phyloP scores from a whole-genome alignment of 2,113 vertebrate species.

The Lota lota region DNA sequence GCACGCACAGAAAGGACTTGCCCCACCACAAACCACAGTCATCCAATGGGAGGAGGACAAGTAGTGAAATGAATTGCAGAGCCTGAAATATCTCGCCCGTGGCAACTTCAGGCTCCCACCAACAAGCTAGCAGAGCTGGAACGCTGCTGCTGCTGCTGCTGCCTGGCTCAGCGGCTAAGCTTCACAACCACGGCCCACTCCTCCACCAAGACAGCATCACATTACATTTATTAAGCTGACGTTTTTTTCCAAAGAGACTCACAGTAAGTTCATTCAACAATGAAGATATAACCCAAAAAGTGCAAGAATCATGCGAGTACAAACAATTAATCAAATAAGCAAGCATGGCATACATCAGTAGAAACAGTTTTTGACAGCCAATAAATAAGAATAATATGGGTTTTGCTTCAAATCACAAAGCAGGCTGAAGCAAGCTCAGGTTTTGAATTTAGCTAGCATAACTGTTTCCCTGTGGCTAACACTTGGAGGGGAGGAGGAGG shows the following conservation, averaged over 20 bases:
- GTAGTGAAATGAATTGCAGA: conserved; percentile 60
- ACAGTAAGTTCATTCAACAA: not conserved
- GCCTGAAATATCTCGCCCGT: conserved; percentile 61
- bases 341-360: too few relatives aligned
- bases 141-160: too few relatives aligned
- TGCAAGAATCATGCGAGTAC: too few relatives aligned
- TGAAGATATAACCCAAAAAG: too few relatives aligned
- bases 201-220: too few relatives aligned
- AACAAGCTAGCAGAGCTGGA: conserved; percentile 36
- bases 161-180: too few relatives aligned
- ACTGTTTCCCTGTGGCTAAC: not conserved
- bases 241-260: not conserved
- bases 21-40: conserved; percentile 66
- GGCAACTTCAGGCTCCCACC: conserved; percentile 46
- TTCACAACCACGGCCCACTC: too few relatives aligned
- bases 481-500: not conserved
- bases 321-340: too few relatives aligned
- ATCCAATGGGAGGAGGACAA: conserved; percentile 57
- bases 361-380: too few relatives aligned
- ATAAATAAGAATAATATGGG: too few relatives aligned
- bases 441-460: not conserved
- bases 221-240: not conserved
- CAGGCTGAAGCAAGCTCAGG: too few relatives aligned
- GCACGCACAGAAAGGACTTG: conserved; percentile 22
- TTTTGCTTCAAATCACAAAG: too few relatives aligned